phyloP scores from a whole-genome alignment of 2,888 invertebrate genomes.

The Dicranocentrus wangi region DNA sequence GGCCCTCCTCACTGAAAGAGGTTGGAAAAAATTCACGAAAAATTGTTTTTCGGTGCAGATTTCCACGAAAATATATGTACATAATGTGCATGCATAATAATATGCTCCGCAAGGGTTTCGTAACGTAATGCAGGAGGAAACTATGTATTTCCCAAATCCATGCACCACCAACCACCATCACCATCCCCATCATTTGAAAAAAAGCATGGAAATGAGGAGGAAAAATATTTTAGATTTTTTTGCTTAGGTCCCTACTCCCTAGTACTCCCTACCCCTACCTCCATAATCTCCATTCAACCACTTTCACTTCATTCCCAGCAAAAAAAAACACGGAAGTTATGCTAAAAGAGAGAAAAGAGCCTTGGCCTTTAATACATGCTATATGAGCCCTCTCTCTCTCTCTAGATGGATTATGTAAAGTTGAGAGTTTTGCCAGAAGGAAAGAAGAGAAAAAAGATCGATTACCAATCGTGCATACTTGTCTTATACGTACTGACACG shows the following conservation, averaged over 20 bases:
- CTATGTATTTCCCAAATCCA: too few species aligned
- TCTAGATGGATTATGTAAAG: slow-evolving; percentile 18
- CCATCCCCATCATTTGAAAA: not conserved
- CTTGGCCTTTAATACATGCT: slow-evolving; percentile 16
- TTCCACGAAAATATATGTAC: not conserved
- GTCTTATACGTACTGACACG: too few species aligned
- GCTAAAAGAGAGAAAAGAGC: too few species aligned
- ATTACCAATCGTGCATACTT: slow-evolving; percentile 54
- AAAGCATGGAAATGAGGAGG: not conserved
- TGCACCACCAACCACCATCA: slow-evolving; percentile 34
- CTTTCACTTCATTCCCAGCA: not conserved
- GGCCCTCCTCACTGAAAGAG: not conserved
- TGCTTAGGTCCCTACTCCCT: too few species aligned
- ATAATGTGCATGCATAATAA: slow-evolving; percentile 14
- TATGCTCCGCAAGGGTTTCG: not conserved
- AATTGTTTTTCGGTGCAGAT: not conserved
- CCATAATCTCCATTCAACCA: too few species aligned
- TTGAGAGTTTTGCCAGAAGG: slow-evolving; percentile 15
- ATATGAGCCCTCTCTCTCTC: not conserved
- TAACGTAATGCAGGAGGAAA: too few species aligned
- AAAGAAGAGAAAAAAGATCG: slow-evolving; percentile 47
- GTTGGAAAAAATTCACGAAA: slow-evolving; percentile 16
- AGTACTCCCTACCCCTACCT: too few species aligned
- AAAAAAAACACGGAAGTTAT: not conserved
- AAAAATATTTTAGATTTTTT: too few species aligned